phyloP scores from a whole-genome alignment of 2,113 vertebrate species.

The Colistium nudipinnis region DNA sequence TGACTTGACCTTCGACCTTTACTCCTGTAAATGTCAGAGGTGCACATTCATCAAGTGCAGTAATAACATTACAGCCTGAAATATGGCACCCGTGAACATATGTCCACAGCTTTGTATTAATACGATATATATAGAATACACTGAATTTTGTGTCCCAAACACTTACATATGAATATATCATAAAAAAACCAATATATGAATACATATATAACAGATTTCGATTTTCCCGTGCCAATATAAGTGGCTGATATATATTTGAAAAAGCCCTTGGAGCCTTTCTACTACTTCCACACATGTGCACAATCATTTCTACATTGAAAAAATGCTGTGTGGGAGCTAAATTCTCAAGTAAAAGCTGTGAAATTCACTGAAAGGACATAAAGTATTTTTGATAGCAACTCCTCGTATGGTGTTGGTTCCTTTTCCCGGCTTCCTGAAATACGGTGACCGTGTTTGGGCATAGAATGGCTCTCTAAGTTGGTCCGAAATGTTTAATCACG shows the following conservation, averaged over 20 bases:
- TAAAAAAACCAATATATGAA: no score
- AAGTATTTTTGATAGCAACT: neutral
- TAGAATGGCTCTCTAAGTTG: neutral
- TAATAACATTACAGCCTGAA: neutral
- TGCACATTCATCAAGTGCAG: constrained; percentile 17
- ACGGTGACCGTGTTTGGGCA: neutral
- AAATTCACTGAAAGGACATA: no score
- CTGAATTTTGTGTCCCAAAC: no score
- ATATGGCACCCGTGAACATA: constrained; percentile 19
- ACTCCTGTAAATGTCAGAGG: constrained; percentile 29
- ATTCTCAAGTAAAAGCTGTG: neutral
- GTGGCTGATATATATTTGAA: no score
- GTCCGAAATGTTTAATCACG: neutral
- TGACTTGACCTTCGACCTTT: constrained; percentile 32
- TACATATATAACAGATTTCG: neutral
- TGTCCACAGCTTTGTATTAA: neutral
- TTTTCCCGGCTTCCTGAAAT: neutral
- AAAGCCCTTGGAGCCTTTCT: no score
- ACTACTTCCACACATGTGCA: no score
- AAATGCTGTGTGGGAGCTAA: neutral
- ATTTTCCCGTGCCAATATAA: neutral
- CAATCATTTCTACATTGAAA: neutral
- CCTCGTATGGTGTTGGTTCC: neutral
- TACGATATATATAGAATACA: no score
- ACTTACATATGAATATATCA: no score